A percentile compares a stretch with the other conserved stretches of the same genome.
Conservation (phyloP, 2,888 invertebrate genomes). For the Pteria penguin region DNA sequence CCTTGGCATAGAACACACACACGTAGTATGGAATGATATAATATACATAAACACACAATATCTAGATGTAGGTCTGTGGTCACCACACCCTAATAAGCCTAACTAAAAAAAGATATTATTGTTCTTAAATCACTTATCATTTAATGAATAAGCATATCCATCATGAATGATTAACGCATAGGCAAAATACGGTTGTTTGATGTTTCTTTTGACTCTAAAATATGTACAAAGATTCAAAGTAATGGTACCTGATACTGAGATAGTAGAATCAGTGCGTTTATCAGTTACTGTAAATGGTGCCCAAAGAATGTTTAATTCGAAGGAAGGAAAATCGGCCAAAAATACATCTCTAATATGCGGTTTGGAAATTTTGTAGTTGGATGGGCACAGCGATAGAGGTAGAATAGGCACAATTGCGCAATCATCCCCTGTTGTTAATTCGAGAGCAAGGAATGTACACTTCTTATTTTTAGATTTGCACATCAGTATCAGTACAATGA, state of each 20-base stretch:
- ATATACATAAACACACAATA: too few species aligned
- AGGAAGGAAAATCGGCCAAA: not conserved
- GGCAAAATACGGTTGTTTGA: not conserved
- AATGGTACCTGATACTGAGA: not conserved
- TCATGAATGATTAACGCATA: not conserved
- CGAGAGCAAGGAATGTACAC: not conserved
- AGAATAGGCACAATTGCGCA: not conserved
- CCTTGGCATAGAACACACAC: too few species aligned
- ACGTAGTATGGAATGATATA: too few species aligned
- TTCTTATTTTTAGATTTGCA: not conserved
- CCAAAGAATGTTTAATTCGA: not conserved
- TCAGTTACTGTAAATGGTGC: not conserved
- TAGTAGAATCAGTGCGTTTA: not conserved
- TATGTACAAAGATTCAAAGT: not conserved
- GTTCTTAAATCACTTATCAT: not conserved
- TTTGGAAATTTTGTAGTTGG: not conserved
- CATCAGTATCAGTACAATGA: not conserved
- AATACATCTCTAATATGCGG: not conserved
- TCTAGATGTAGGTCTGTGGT: too few species aligned
- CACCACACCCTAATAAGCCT: too few species aligned
- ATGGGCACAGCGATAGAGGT: not conserved
- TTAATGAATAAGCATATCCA: not conserved
- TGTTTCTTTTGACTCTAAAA: constrained; percentile 2
- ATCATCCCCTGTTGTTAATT: not conserved
- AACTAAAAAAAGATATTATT: too few species aligned